These are phyloP conservation scores for Standfussiana lucernea DNA, from an alignment of 2,888 invertebrate genomes.

Conservation along the genomic window DNA sequence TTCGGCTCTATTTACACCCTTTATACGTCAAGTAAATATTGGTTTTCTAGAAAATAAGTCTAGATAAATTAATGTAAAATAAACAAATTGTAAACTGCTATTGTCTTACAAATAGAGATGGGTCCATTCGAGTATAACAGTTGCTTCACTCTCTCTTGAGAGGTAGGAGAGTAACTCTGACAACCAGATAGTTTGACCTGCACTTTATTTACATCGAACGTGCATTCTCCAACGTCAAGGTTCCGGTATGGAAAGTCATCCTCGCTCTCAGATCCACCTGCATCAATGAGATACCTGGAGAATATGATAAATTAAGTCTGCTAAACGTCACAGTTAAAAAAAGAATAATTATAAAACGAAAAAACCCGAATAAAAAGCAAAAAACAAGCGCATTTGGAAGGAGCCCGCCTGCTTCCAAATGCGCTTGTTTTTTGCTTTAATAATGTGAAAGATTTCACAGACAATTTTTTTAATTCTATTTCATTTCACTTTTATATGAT, in stretches of 20 bases:
- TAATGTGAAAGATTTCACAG: too few relatives aligned
- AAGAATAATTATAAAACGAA: too few relatives aligned
- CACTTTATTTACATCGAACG: conserved; percentile 41
- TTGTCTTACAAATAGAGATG: conserved; percentile 59
- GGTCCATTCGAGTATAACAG: conserved; percentile 59
- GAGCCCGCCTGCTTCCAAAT: too few relatives aligned
- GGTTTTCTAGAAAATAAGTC: background rate
- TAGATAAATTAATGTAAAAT: background rate
- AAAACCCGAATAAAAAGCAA: too few relatives aligned
- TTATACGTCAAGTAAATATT: background rate
- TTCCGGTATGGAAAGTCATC: conserved; percentile 61
- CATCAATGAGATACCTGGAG: conserved; percentile 36
- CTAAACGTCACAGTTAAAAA: too few relatives aligned
- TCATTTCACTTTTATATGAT: too few relatives aligned
- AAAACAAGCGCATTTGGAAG: too few relatives aligned
- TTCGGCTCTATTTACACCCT: too few relatives aligned
- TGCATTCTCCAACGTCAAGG: conserved; percentile 4
- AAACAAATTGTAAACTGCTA: background rate
- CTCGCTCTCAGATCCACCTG: conserved; percentile 58
- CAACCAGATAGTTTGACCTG: conserved; percentile 51
- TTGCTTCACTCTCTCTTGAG: conserved; percentile 58
- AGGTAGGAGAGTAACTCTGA: background rate
- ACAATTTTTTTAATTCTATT: too few relatives aligned
- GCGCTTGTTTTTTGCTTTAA: too few relatives aligned
- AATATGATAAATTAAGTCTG: background rate